Percentiles rank a stretch among this genome's conserved stretches.
These are phyloP conservation scores for Himalopsyche kuldschensis DNA, from an alignment of 2,888 invertebrate genomes.

Conservation along the genomic window DNA sequence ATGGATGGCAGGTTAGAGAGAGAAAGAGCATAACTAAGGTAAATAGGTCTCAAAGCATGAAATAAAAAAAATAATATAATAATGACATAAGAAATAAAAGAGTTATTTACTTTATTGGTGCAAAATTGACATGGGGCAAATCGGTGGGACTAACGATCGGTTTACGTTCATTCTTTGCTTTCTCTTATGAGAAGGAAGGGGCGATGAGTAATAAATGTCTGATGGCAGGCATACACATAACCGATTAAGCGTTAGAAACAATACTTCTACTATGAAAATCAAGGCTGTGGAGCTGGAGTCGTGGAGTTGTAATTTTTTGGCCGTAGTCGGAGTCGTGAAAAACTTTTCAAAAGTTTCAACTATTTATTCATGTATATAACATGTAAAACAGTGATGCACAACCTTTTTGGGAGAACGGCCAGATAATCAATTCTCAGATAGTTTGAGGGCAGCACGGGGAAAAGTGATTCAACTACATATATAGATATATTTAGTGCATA, in stretches of 20 bases:
- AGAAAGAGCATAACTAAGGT: slow-evolving; percentile 48
- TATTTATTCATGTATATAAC: no score
- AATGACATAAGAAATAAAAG: neutral
- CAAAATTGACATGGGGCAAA: neutral
- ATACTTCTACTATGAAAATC: neutral
- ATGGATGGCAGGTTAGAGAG: slow-evolving; percentile 48
- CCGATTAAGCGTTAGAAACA: neutral
- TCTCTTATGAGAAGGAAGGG: no score
- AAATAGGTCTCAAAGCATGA: slow-evolving; percentile 32
- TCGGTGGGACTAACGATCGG: neutral
- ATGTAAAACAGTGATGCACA: no score
- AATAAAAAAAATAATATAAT: slow-evolving; percentile 29
- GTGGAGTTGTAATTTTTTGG: no score
- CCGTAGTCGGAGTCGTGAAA: no score
- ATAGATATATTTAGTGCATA: no score
- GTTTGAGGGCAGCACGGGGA: no score
- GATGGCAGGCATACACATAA: neutral
- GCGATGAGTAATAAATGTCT: neutral
- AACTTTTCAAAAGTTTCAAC: no score
- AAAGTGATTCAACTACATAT: no score
- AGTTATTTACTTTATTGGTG: neutral
- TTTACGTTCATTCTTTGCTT: neutral
- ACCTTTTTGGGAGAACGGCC: no score
- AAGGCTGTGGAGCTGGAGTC: no score
- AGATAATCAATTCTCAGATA: no score